Evolutionary conservation across 2,888 invertebrate genomes (phyloP).

Genomic region (Tryphoninae sp.): DNA sequence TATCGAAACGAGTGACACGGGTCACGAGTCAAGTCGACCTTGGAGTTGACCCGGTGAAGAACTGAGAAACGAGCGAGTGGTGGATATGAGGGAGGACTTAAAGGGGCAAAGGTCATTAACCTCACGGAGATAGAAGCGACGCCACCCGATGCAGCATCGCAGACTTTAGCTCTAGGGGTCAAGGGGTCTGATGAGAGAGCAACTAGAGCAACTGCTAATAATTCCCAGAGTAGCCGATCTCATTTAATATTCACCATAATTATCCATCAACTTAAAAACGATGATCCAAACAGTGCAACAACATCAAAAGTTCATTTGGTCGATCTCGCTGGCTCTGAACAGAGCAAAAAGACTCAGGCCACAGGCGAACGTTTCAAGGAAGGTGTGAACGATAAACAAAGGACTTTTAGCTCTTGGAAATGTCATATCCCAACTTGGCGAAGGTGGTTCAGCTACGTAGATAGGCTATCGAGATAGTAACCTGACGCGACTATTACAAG

Average conservation of each 20-base stretch:
- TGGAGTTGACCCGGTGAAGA: constrained; percentile 83
- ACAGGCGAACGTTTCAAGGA: constrained; percentile 94
- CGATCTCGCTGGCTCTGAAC: constrained; percentile 95
- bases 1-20: constrained; percentile 92
- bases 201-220: constrained; percentile 96
- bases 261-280: constrained; percentile 85
- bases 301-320: constrained; percentile 95
- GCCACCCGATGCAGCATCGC: constrained; percentile 86
- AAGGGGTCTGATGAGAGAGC: constrained; percentile 86
- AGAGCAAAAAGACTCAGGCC: constrained; percentile 94
- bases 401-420: constrained; percentile 95
- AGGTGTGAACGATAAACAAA: constrained; percentile 95
- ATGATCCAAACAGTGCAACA: constrained; percentile 86
- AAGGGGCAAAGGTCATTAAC: constrained; percentile 82
- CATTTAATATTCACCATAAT: constrained; percentile 94
- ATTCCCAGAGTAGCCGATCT: constrained; percentile 92
- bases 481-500: constrained; percentile 94
- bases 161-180: constrained; percentile 85
- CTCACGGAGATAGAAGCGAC: constrained; percentile 86
- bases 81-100: constrained; percentile 92
- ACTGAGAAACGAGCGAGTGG: constrained; percentile 86
- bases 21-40: constrained; percentile 88
- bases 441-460: constrained; percentile 85
- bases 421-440: constrained; percentile 95
- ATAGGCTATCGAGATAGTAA: constrained; percentile 97